Evolutionary conservation across 2,888 invertebrate genomes (phyloP).

Genomic region (Gastracanthus pulcherrimus): DNA sequence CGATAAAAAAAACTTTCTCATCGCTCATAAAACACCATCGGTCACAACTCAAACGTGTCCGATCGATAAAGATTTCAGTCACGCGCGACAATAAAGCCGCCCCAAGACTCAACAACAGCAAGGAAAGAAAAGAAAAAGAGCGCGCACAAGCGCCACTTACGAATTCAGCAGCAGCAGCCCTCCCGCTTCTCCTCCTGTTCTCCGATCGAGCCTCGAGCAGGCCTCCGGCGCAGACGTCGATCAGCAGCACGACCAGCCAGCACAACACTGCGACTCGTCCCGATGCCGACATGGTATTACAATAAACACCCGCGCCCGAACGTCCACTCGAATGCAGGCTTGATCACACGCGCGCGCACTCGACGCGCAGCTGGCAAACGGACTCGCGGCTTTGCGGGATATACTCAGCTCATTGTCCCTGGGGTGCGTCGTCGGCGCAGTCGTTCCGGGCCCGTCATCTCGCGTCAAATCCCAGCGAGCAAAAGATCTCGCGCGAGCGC

Average conservation of each 20-base stretch:
- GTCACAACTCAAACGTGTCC: too few relatives aligned
- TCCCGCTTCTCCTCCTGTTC: neutral
- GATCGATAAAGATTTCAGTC: too few relatives aligned
- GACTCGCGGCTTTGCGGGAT: neutral
- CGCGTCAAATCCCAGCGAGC: conserved; percentile 37
- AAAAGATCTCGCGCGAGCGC: conserved; percentile 25
- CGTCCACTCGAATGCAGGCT: too few relatives aligned
- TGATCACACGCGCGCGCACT: too few relatives aligned
- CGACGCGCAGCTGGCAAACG: too few relatives aligned
- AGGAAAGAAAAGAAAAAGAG: neutral
- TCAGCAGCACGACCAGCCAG: neutral
- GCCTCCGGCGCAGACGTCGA: neutral
- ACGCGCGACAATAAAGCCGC: conserved; percentile 10
- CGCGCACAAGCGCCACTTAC: neutral
- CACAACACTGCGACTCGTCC: neutral
- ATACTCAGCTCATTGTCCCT: neutral
- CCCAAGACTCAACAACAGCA: neutral
- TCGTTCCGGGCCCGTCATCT: conserved; percentile 43
- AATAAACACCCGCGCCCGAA: too few relatives aligned
- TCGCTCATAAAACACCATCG: too few relatives aligned
- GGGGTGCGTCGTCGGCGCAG: neutral
- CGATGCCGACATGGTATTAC: too few relatives aligned
- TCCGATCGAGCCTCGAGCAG: neutral
- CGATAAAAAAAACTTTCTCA: too few relatives aligned
- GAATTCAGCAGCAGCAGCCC: neutral